Evolutionary conservation across 2,797 vertebrate genomes (phyloP).

Genomic region (Anolis apletophallus): DNA sequence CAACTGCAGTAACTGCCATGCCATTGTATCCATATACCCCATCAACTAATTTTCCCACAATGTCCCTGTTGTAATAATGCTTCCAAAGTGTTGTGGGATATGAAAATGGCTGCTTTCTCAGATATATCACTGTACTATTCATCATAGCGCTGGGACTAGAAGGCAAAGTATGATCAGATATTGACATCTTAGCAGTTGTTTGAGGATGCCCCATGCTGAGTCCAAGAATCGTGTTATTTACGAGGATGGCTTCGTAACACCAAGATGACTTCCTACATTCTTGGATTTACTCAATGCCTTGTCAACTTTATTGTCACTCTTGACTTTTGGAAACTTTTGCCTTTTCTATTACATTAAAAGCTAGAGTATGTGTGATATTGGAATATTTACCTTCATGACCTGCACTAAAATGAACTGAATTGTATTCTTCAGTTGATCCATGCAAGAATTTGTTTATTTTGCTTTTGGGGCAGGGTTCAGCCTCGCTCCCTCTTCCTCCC

Average conservation of each 20-base stretch:
- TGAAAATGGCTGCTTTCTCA: not conserved
- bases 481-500: not conserved
- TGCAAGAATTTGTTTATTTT: not conserved
- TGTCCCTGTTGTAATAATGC: not conserved
- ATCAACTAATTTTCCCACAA: not conserved
- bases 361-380: not conserved
- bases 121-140: not conserved
- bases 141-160: not conserved
- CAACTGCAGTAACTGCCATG: not conserved
- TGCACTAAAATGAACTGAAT: not conserved
- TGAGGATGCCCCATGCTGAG: not conserved
- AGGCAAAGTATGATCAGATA: no score
- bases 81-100: not conserved
- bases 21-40: not conserved
- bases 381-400: not conserved
- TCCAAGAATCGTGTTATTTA: not conserved
- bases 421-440: not conserved
- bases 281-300: not conserved
- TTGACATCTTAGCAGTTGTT: not conserved
- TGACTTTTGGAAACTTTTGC: not conserved
- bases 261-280: not conserved
- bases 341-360: not conserved
- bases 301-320: not conserved
- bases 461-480: not conserved
- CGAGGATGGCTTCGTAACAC: not conserved